These are phyloP conservation scores for Polia nebulosa DNA, from an alignment of 2,888 invertebrate species.

Conservation along the genomic window DNA sequence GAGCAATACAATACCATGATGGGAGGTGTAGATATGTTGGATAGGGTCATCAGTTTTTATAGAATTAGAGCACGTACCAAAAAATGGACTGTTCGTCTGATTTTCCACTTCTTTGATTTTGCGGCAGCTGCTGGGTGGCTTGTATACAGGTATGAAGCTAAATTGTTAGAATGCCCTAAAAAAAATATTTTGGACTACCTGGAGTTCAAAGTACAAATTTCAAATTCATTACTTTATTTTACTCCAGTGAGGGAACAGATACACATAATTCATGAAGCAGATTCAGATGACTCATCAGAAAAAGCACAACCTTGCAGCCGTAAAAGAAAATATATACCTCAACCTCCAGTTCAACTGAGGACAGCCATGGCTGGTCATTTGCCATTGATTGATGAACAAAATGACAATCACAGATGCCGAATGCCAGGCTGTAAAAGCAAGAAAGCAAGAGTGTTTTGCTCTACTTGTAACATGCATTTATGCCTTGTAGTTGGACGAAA, in stretches of 20 bases:
- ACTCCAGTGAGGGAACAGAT: constrained; percentile 1
- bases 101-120: too few relatives aligned
- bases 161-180: too few relatives aligned
- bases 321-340: constrained; percentile 19
- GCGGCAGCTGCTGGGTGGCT: too few relatives aligned
- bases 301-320: constrained; percentile 1
- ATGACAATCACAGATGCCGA: constrained; percentile 3
- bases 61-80: constrained; percentile 11
- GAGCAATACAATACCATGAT: neutral
- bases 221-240: constrained; percentile 10
- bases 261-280: neutral
- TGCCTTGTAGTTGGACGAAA: constrained; percentile 2
- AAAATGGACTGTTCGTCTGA: too few relatives aligned
- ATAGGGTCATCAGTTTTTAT: constrained; percentile 10
- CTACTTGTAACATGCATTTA: constrained; percentile 8
- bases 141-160: too few relatives aligned
- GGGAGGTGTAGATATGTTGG: constrained; percentile 13
- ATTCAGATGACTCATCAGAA: neutral
- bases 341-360: constrained; percentile 8
- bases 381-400: constrained; percentile 7
- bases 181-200: neutral
- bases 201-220: neutral
- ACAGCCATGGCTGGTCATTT: constrained; percentile 8
- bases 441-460: constrained; percentile 7
- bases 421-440: constrained; percentile 13